Conservation (phyloP, 2,113 vertebrate genomes). For the Marcusenius ussheri region DNA sequence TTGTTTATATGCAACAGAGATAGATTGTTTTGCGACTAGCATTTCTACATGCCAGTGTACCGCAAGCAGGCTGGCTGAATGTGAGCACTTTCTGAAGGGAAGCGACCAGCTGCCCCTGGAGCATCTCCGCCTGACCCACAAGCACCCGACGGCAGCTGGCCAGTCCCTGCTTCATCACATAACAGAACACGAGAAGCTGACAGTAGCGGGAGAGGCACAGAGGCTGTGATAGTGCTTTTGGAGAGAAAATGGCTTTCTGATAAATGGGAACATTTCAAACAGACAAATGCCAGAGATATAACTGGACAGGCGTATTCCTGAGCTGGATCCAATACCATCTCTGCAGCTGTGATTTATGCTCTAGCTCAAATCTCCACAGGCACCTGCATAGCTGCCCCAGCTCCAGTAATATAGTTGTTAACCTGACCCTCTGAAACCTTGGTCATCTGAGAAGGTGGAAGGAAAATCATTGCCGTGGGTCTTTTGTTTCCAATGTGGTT, state of each 20-base stretch:
- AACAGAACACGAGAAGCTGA: background rate
- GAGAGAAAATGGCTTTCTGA: background rate
- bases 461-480: background rate
- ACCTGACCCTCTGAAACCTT: background rate
- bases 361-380: background rate
- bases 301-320: background rate
- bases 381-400: background rate
- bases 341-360: background rate
- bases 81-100: background rate
- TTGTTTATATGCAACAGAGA: background rate
- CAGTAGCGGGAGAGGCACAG: background rate
- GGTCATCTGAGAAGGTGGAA: background rate
- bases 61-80: background rate
- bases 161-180: background rate
- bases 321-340: background rate
- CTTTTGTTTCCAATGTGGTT: background rate
- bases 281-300: background rate
- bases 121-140: background rate
- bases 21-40: constrained; percentile 13
- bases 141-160: background rate
- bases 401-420: background rate
- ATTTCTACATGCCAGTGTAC: background rate
- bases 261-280: background rate
- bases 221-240: background rate
- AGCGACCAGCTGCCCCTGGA: background rate